These are phyloP conservation scores for Chloroclysta siterata DNA, from an alignment of 2,888 invertebrate species.

Conservation along the genomic window DNA sequence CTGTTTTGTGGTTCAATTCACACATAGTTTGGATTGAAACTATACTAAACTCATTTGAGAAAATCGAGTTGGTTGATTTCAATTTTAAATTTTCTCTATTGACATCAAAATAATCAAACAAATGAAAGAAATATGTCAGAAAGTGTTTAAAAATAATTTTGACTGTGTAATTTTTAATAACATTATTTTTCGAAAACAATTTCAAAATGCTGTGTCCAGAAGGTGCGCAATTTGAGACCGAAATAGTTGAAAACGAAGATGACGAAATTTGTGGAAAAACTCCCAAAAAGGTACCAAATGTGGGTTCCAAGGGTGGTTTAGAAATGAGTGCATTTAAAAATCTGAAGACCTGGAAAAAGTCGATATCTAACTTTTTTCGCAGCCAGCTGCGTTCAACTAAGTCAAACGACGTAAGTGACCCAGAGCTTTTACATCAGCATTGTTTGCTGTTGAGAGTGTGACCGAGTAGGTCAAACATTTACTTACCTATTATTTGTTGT, in stretches of 20 bases:
- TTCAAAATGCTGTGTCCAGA: constrained; percentile 74
- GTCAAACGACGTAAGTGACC: constrained; percentile 72
- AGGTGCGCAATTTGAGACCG: constrained; percentile 62
- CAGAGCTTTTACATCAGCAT: not conserved
- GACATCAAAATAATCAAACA: constrained; percentile 21
- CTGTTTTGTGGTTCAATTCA: too few species aligned
- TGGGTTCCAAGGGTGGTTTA: constrained; percentile 59
- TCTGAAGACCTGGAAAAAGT: constrained; percentile 78
- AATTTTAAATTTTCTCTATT: constrained; percentile 7
- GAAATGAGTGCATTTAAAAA: constrained; percentile 71
- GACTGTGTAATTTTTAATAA: constrained; percentile 47
- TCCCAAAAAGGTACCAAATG: constrained; percentile 58
- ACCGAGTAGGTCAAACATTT: not conserved
- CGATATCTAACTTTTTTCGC: constrained; percentile 76
- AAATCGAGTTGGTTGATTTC: constrained; percentile 11
- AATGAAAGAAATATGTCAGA: constrained; percentile 41
- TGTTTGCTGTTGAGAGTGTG: not conserved
- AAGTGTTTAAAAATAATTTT: constrained; percentile 39
- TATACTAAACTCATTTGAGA: not conserved
- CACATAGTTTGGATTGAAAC: too few species aligned
- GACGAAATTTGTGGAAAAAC: constrained; percentile 55
- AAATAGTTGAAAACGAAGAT: constrained; percentile 57
- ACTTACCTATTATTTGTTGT: not conserved
- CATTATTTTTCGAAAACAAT: constrained; percentile 60
- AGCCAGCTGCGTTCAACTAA: constrained; percentile 74